A percentile compares a stretch with the other conserved stretches of the same genome.
These are phyloP conservation scores for Epinephelus moara DNA, from an alignment of 2,113 vertebrate species.

Conservation along the genomic window DNA sequence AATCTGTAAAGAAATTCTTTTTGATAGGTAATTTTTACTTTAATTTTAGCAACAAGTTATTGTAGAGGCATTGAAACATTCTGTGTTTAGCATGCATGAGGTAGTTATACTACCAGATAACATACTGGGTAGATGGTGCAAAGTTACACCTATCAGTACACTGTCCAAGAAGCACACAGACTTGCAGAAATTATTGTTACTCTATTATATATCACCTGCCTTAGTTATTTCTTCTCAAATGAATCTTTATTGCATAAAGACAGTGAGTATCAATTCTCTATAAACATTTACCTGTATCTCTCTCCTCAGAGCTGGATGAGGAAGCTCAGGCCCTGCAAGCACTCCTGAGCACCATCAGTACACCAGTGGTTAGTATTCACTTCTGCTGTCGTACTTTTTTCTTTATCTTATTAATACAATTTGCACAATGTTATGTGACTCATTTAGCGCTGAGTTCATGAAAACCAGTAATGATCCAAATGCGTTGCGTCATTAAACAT, in stretches of 20 bases:
- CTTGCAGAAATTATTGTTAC: background rate
- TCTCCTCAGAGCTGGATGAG: slow-evolving; percentile 90
- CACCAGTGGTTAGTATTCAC: slow-evolving; percentile 90
- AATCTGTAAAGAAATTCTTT: background rate
- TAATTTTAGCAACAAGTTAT: background rate
- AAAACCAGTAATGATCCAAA: slow-evolving; percentile 49
- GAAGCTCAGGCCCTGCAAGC: slow-evolving; percentile 90
- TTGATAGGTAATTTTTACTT: background rate
- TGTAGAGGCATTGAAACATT: background rate
- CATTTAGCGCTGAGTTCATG: slow-evolving; percentile 25
- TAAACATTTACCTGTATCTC: background rate
- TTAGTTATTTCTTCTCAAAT: background rate
- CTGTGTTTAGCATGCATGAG: background rate
- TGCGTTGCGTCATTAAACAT: slow-evolving; percentile 63
- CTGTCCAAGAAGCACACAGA: background rate
- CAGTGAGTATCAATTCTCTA: background rate
- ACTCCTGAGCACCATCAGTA: slow-evolving; percentile 89
- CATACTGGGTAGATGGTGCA: background rate
- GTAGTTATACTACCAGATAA: background rate
- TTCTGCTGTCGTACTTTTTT: background rate
- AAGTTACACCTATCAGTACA: background rate
- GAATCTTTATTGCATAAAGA: background rate
- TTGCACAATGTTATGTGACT: slow-evolving; percentile 39
- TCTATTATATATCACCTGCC: no score
- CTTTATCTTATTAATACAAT: slow-evolving; percentile 23